A percentile compares a stretch with the other conserved stretches of the same genome.
These are phyloP conservation scores for Amblyopsis hoosieri DNA, from an alignment of 2,797 vertebrate species.

Conservation along the genomic window DNA sequence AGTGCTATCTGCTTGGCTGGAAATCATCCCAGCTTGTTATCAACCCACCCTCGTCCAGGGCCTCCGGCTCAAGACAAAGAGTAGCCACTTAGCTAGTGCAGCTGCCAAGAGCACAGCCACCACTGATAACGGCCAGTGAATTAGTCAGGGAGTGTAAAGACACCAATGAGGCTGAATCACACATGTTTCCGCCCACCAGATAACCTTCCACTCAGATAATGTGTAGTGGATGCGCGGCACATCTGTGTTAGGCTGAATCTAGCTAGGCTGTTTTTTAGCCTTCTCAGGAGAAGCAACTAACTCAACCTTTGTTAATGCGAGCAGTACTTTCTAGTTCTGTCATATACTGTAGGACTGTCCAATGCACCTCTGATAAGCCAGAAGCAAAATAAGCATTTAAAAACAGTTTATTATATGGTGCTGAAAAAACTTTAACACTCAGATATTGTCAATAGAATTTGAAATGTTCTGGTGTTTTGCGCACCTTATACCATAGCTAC, in stretches of 20 bases:
- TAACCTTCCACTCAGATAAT: slow-evolving; percentile 23
- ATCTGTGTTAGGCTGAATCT: not conserved
- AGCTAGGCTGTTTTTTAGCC: not conserved
- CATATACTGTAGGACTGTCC: too few species aligned
- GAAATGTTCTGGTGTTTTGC: too few species aligned
- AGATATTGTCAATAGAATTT: too few species aligned
- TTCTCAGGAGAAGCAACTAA: not conserved
- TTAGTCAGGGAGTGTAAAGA: slow-evolving; percentile 19
- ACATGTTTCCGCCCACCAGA: slow-evolving; percentile 38
- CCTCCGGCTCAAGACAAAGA: slow-evolving; percentile 12
- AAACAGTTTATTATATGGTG: too few species aligned
- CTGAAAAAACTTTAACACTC: too few species aligned
- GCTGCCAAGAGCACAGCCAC: slow-evolving; percentile 19
- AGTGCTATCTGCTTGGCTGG: slow-evolving; percentile 45
- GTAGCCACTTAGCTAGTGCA: slow-evolving; percentile 18
- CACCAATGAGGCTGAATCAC: slow-evolving; percentile 20
- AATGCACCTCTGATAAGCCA: too few species aligned
- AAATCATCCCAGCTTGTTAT: slow-evolving; percentile 59
- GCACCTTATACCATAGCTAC: too few species aligned
- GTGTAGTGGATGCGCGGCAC: not conserved
- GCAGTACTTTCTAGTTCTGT: too few species aligned
- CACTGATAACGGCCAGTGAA: slow-evolving; percentile 51
- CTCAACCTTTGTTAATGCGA: not conserved
- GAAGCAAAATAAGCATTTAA: too few species aligned
- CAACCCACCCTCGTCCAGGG: slow-evolving; percentile 36